These are phyloP conservation scores for Philopotamus ludificatus DNA, from an alignment of 1,140 invertebrate genomes.

Conservation along the genomic window DNA sequence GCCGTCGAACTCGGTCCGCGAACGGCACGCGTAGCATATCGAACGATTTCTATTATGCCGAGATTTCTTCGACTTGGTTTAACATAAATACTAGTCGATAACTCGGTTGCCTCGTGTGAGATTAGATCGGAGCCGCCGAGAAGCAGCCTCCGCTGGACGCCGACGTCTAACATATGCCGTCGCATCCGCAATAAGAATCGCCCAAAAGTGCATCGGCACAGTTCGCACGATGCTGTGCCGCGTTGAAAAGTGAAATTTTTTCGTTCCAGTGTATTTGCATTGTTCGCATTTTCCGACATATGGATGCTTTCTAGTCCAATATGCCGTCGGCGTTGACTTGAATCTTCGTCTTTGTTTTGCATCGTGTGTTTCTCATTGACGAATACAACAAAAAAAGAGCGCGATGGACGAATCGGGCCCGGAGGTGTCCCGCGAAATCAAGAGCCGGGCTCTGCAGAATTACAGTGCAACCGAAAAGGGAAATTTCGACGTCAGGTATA, in stretches of 20 bases:
- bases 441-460: slow-evolving; percentile 25
- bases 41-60: not conserved
- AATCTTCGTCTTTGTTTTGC: not conserved
- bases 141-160: too few relatives aligned
- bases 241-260: not conserved
- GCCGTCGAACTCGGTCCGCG: not conserved
- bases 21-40: not conserved
- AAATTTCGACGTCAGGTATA: slow-evolving; percentile 32
- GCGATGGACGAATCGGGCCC: slow-evolving; percentile 34
- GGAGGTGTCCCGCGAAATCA: slow-evolving; percentile 36
- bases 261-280: not conserved
- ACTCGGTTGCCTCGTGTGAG: too few relatives aligned
- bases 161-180: not conserved
- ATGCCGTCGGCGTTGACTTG: not conserved
- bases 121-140: too few relatives aligned
- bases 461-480: slow-evolving; percentile 31
- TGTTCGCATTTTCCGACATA: not conserved
- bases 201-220: not conserved
- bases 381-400: not conserved
- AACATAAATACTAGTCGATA: too few relatives aligned
- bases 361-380: not conserved
- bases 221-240: not conserved
- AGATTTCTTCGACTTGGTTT: not conserved
- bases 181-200: not conserved
- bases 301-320: not conserved